Conservation (phyloP, 2,888 invertebrate genomes). For the Strigamia transsilvanica region DNA sequence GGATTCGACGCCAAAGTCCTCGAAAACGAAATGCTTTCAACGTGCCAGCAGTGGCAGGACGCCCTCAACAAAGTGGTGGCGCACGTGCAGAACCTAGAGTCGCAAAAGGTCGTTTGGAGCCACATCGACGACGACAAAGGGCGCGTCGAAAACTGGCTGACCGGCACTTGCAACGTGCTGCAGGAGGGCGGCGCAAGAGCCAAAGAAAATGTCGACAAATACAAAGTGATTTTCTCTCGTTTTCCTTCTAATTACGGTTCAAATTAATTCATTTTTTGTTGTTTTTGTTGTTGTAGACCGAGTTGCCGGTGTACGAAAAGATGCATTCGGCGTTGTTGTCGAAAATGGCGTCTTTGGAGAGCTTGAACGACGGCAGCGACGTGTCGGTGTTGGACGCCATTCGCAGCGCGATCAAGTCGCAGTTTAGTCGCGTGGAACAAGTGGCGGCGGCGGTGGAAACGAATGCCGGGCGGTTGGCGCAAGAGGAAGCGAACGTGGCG, state of each 20-base stretch:
- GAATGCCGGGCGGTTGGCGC: slow-evolving; percentile 75
- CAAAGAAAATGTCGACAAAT: neutral
- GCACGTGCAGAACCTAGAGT: slow-evolving; percentile 81
- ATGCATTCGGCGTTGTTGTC: slow-evolving; percentile 79
- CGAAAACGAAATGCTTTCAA: slow-evolving; percentile 61
- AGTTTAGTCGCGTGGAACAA: slow-evolving; percentile 78
- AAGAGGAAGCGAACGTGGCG: slow-evolving; percentile 59
- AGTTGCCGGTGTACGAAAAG: slow-evolving; percentile 79
- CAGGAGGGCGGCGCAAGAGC: slow-evolving; percentile 65
- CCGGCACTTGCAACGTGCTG: slow-evolving; percentile 80
- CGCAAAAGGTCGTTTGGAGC: slow-evolving; percentile 90
- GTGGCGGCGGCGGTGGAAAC: slow-evolving; percentile 79
- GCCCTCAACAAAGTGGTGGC: slow-evolving; percentile 73
- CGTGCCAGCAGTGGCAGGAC: slow-evolving; percentile 59
- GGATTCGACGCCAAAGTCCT: slow-evolving; percentile 70
- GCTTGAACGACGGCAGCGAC: slow-evolving; percentile 76
- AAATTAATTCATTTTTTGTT: neutral
- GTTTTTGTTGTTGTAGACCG: slow-evolving; percentile 67
- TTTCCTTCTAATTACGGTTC: too few species aligned
- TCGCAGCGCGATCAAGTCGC: slow-evolving; percentile 70
- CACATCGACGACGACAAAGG: slow-evolving; percentile 87
- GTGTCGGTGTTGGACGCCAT: slow-evolving; percentile 67
- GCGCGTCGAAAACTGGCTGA: slow-evolving; percentile 83
- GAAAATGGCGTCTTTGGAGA: slow-evolving; percentile 81
- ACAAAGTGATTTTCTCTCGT: slow-evolving; percentile 16